phyloP scores from a whole-genome alignment of 2,797 vertebrate genomes.

The Liasis olivaceus region DNA sequence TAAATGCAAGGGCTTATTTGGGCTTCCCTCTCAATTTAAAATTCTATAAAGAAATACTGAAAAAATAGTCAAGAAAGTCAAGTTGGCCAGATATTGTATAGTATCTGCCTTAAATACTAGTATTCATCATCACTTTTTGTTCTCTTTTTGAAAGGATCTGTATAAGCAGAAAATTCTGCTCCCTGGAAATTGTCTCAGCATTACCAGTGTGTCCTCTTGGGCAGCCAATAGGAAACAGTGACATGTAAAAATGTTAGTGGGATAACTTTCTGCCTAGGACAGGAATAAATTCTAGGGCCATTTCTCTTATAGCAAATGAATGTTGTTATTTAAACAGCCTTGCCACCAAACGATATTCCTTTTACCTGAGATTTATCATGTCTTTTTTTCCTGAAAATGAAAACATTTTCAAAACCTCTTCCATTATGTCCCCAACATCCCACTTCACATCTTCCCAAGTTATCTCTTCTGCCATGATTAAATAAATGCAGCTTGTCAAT shows the following conservation, averaged over 20 bases:
- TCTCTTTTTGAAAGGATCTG: background rate
- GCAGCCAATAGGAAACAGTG: too few species aligned
- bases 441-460: background rate
- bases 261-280: background rate
- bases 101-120: background rate
- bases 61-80: too few species aligned
- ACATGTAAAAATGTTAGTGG: too few species aligned
- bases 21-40: background rate
- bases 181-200: background rate
- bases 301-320: background rate
- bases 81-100: too few species aligned
- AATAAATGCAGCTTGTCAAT: background rate
- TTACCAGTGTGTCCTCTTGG: background rate
- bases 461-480: background rate
- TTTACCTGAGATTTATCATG: background rate
- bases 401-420: background rate
- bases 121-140: background rate
- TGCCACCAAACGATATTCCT: background rate
- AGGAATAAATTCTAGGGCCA: background rate
- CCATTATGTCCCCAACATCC: background rate
- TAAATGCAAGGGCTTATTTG: too few species aligned
- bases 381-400: background rate
- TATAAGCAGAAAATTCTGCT: background rate
- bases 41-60: too few species aligned
- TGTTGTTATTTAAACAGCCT: background rate